Percentiles rank a stretch among this genome's conserved stretches.
Evolutionary conservation across 2,888 invertebrate species (phyloP).

Genomic region (Rhynchonema sp.): DNA sequence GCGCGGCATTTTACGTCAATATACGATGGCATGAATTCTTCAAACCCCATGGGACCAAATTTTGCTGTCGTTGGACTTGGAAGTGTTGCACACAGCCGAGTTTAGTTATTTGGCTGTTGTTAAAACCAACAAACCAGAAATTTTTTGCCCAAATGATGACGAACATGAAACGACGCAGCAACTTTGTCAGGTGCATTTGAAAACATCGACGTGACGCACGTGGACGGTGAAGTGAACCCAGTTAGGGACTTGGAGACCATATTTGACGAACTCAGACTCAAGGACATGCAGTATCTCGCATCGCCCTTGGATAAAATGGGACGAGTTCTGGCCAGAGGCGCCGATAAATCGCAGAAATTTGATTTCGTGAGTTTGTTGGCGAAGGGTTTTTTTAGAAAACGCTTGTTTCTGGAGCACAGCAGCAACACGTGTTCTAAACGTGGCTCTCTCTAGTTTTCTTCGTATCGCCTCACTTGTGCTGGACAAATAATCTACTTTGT

Average conservation of each 20-base stretch:
- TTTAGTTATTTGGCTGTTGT: no score
- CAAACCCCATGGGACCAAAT: no score
- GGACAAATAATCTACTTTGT: neutral
- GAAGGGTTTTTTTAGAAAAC: no score
- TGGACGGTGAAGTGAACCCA: conserved; percentile 95
- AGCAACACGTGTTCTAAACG: no score
- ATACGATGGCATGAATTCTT: no score
- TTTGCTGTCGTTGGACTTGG: no score
- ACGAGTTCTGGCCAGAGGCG: conserved; percentile 50
- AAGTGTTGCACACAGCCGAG: no score
- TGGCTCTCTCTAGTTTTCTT: neutral
- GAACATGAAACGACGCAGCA: neutral
- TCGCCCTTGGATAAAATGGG: conserved; percentile 68
- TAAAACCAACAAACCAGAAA: neutral
- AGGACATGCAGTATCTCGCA: conserved; percentile 65
- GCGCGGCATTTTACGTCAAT: no score
- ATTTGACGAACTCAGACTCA: conserved; percentile 74
- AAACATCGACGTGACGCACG: conserved; percentile 88
- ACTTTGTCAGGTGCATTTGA: conserved; percentile 50
- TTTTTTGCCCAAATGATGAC: neutral
- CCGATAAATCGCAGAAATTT: conserved; percentile 79
- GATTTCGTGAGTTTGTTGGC: conserved; percentile 62
- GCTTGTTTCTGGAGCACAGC: no score
- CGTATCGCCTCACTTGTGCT: neutral
- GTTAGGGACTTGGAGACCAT: conserved; percentile 90